Conservation (phyloP, 1,140 invertebrate species). For the Anagrus nilaparvatae region DNA sequence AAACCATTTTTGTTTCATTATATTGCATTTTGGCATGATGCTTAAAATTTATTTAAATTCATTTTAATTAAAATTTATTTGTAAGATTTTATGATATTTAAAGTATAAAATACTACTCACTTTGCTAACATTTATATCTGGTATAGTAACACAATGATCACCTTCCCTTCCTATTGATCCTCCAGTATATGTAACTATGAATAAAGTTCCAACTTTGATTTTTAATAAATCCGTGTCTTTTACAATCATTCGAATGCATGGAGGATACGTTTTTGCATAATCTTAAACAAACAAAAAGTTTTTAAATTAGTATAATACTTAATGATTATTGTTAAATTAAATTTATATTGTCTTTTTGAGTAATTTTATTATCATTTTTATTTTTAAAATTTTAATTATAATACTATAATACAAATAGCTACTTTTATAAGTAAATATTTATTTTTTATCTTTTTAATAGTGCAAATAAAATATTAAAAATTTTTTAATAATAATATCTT, state of each 20-base stretch:
- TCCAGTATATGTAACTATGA: slow-evolving; percentile 77
- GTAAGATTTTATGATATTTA: background rate
- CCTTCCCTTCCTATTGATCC: slow-evolving; percentile 78
- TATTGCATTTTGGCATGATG: slow-evolving; percentile 66
- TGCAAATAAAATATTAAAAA: too few relatives aligned
- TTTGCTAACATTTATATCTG: slow-evolving; percentile 72
- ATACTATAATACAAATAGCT: too few relatives aligned
- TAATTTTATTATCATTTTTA: too few relatives aligned
- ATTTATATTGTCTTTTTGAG: too few relatives aligned
- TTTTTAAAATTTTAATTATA: too few relatives aligned
- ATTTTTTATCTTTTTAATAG: too few relatives aligned
- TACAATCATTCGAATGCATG: slow-evolving; percentile 80
- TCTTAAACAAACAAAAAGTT: slow-evolving; percentile 51
- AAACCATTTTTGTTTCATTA: slow-evolving; percentile 48
- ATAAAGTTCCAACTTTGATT: slow-evolving; percentile 66
- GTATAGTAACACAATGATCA: slow-evolving; percentile 58
- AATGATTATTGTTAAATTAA: too few relatives aligned
- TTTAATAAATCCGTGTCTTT: slow-evolving; percentile 57
- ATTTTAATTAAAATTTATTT: background rate
- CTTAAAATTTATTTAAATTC: slow-evolving; percentile 33
- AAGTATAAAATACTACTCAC: slow-evolving; percentile 35
- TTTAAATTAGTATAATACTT: too few relatives aligned
- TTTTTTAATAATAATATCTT: too few relatives aligned
- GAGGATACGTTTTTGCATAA: slow-evolving; percentile 62
- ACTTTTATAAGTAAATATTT: too few relatives aligned